These are phyloP conservation scores for Ochotona curzoniae DNA, from an alignment of 2,113 vertebrate species.

Conservation along the genomic window DNA sequence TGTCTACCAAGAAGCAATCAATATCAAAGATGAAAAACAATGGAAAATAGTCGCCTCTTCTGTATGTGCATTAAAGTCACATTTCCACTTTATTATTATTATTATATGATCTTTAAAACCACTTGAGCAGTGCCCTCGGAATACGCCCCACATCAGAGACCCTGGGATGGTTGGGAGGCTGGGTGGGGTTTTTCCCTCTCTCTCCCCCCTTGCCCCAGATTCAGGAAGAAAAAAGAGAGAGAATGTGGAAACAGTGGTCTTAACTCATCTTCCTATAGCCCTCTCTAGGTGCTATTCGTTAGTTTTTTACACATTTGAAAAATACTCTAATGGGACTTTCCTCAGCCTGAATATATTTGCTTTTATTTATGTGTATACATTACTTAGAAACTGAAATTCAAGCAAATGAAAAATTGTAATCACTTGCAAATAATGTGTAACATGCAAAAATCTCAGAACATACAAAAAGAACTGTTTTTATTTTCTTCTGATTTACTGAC, in stretches of 20 bases:
- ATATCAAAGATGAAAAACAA: not conserved
- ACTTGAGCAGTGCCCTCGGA: no score
- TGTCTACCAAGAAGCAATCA: not conserved
- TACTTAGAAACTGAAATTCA: conserved; percentile 58
- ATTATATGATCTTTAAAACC: no score
- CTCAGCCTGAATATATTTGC: not conserved
- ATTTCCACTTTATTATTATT: not conserved
- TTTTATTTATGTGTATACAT: not conserved
- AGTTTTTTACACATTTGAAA: conserved; percentile 37
- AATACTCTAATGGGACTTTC: conserved; percentile 39
- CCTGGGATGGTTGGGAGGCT: no score
- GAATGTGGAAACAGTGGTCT: no score
- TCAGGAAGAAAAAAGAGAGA: no score
- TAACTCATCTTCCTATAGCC: no score
- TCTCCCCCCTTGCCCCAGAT: no score
- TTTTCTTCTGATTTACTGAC: not conserved
- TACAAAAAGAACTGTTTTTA: conserved; percentile 23
- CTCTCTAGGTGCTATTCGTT: not conserved
- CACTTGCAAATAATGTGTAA: conserved; percentile 39
- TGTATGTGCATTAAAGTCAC: conserved; percentile 10
- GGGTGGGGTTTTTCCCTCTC: no score
- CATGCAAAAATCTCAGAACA: not conserved
- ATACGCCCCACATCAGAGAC: no score
- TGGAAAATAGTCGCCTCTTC: conserved; percentile 9
- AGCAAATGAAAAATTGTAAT: conserved; percentile 12